Evolutionary conservation across 2,888 invertebrate species (phyloP).

Genomic region (Bugula neritina): DNA sequence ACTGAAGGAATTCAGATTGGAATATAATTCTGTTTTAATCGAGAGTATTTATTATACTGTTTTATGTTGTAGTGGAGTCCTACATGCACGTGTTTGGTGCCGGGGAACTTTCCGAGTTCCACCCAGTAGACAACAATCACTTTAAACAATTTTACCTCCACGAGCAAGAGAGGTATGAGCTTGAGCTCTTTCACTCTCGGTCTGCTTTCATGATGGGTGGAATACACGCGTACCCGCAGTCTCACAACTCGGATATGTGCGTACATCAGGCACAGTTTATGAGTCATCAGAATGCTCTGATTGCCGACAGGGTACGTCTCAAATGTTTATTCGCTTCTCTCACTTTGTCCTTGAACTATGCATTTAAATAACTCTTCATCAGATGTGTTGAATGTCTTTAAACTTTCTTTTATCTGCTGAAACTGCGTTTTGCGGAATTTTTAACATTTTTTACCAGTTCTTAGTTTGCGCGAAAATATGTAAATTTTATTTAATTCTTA

Average conservation of each 20-base stretch:
- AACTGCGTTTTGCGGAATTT: too few species aligned
- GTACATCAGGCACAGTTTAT: neutral
- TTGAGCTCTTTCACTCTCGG: constrained; percentile 42
- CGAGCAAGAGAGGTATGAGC: constrained; percentile 57
- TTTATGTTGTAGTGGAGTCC: constrained; percentile 74
- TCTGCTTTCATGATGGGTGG: neutral
- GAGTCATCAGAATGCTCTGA: neutral
- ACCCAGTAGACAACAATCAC: constrained; percentile 60
- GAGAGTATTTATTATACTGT: too few species aligned
- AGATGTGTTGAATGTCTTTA: too few species aligned
- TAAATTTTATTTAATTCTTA: too few species aligned
- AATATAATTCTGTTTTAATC: too few species aligned
- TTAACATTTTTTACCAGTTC: too few species aligned
- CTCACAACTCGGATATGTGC: neutral
- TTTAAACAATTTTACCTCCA: constrained; percentile 64
- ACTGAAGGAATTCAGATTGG: too few species aligned
- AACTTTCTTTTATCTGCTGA: too few species aligned
- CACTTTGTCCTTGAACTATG: too few species aligned
- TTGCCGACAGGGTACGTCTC: neutral
- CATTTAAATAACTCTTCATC: too few species aligned
- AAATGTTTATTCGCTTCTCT: too few species aligned
- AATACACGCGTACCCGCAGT: neutral
- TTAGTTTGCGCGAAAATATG: too few species aligned
- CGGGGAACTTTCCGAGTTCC: constrained; percentile 51
- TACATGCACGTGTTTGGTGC: constrained; percentile 91